A percentile compares a stretch with the other conserved stretches of the same genome.
phyloP scores from a whole-genome alignment of 2,113 vertebrate genomes.

The Xiphophorus hellerii region DNA sequence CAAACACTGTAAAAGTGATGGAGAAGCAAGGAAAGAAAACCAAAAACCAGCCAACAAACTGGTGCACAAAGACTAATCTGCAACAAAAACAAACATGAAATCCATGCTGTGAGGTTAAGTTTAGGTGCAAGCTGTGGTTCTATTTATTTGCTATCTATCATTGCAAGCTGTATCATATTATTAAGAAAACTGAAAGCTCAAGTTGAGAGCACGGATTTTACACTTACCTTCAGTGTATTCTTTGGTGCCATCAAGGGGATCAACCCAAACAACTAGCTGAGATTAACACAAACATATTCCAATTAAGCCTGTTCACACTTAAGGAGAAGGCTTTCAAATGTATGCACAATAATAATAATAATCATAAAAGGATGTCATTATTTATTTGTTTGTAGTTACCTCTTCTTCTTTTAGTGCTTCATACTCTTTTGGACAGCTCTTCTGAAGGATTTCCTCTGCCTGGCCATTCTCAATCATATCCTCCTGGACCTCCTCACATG shows the following conservation, averaged over 20 bases:
- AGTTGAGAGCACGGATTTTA: background rate
- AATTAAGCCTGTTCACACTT: background rate
- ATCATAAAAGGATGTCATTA: background rate
- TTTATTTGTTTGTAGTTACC: conserved; percentile 69
- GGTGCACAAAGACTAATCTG: background rate
- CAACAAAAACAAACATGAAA: background rate
- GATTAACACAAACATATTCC: conserved; percentile 44
- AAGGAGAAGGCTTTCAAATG: background rate
- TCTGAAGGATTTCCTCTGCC: conserved; percentile 88
- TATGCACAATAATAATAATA: background rate
- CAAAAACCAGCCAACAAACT: conserved; percentile 13
- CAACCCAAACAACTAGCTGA: conserved; percentile 97
- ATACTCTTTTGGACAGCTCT: conserved; percentile 88
- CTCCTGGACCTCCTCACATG: conserved; percentile 83
- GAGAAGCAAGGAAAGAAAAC: conserved; percentile 10
- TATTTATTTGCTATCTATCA: too few species aligned
- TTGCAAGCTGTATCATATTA: background rate
- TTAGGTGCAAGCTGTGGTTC: background rate
- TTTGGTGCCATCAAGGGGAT: conserved; percentile 97
- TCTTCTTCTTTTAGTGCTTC: conserved; percentile 89
- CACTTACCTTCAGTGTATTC: conserved; percentile 95
- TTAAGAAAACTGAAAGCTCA: background rate
- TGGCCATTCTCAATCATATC: conserved; percentile 89
- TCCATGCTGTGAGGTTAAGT: background rate
- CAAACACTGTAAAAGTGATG: conserved; percentile 18